Base-by-base conservation (phyloP, 1,140 invertebrate species). In the Drosophila serrata region DNA sequence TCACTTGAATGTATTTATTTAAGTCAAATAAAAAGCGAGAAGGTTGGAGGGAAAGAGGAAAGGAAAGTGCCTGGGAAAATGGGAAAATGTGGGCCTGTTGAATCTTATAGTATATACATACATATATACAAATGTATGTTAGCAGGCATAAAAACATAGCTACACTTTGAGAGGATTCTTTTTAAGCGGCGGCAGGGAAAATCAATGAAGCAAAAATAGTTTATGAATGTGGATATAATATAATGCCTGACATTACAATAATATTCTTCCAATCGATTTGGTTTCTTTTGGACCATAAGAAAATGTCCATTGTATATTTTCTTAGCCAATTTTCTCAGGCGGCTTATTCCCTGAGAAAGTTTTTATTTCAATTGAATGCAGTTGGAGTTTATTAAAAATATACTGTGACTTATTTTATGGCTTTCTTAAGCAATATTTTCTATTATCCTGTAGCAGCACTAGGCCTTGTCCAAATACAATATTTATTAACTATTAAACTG, bases 1-100 rank as follows among this genome's bases (percentile, higher is more conserved):
- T 51, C 62, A 78, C 63, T 73, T 60, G 62, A 75, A 74, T 82
- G 72, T 87, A 87, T 87, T 87, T 88, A 87, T 87, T 87, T 87
- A 87, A 87, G 82, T 62, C 84, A 77, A 88, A 87, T 87, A 82
- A 73, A 81, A 65, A 70, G 60, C 33, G 19, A 55, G 33, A 37
- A 55, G 13, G 4, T 22, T 6, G 2, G 7, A 13, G 13, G 51
- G 8, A 15, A 48, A 74, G 60, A 42, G 27, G 19, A 56, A 39
- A 37, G 45, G 19, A 58, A 75, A 42, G 58, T 62, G 68, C 70
- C 58, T 12, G 40, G 17, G 51, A 55, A 37, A 55, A 55, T 55
- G 51, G 53, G 33, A 64, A 39, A 46, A 51, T 55, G 57, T 69
- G 35, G 55, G 55, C 46, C 61, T 77, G 63, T 77, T 77, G 64